Evolutionary conservation across 1,140 invertebrate species (phyloP), one percentile per base, ranked within the genome.

Genomic region (Drosophila bocqueti): DNA sequence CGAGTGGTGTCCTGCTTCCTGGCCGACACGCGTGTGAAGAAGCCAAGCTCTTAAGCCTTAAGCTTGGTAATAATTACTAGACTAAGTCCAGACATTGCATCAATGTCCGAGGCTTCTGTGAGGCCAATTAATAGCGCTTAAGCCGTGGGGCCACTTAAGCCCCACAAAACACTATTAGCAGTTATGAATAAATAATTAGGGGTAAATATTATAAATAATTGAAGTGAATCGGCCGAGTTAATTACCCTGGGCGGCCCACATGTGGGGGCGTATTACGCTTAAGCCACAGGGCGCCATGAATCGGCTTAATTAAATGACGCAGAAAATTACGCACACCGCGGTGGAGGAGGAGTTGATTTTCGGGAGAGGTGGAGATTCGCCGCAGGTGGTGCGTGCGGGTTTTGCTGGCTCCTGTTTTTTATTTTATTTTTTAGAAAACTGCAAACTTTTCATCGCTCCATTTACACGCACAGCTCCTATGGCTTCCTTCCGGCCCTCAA

Each of bases 261-360:
- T 74, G 45, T 47, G 55, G 38, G 49, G 45, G 57, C 38, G 43
- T 24, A 49, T 4, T 16, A 9, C 15, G 15, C 50, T 66, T 84
- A n/a, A 29, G 34, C n/a, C 29, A 21, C 46, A 29, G 40, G 43
- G 63, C 64, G 65, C 73, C 71, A 42, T 74, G 80, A 90, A 85
- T 81, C 86, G 74, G 83, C 91, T 92, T 92, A 92, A 92, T 92
- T 92, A 89, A 92, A 92, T 92, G 91, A 92, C 66, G 91, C 81
- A 92, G 86, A 92, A 92, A 92, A 92, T 92, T 92, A 92, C 90
- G 79, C 79, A 85, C 81, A 66, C 66, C 54, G 34, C 36, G 7
- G 21, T 6, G 1, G 18, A 29, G 18, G 24, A 54, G 18, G 31
- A 54, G 21, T 38, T 15, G 26, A 34, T 7, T n/a, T 40, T 40